These are phyloP conservation scores for Peromyscus maniculatus DNA, from an alignment of 2,113 vertebrate genomes.

Conservation along the genomic window DNA sequence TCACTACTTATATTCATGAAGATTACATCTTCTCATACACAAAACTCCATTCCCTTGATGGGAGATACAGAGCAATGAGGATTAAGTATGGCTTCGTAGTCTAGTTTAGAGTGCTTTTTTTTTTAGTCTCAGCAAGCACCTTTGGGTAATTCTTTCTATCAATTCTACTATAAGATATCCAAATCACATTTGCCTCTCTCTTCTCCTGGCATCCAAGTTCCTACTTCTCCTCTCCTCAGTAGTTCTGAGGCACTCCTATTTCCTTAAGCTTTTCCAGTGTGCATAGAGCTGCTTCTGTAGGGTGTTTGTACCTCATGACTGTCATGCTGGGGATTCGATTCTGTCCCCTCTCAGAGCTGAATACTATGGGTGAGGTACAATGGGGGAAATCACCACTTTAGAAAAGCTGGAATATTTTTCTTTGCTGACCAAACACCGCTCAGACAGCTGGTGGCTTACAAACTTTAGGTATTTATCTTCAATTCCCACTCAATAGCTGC, in stretches of 20 bases:
- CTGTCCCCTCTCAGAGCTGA: background rate
- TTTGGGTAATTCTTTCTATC: conserved; percentile 24
- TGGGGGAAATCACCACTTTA: background rate
- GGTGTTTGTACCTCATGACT: background rate
- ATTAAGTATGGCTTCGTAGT: conserved; percentile 50
- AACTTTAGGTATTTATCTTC: background rate
- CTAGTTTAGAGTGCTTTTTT: conserved; percentile 29
- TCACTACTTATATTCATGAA: conserved; percentile 38
- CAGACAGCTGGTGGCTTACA: background rate
- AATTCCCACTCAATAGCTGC: background rate
- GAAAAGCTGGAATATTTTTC: background rate
- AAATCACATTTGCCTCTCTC: background rate
- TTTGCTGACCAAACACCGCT: background rate
- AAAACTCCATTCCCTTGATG: background rate
- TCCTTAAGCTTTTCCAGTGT: background rate
- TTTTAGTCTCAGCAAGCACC: background rate
- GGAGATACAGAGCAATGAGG: conserved; percentile 19
- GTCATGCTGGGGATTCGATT: background rate
- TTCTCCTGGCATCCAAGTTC: background rate
- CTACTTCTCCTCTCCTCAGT: background rate
- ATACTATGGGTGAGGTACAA: background rate
- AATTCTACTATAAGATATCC: background rate
- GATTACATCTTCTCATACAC: background rate
- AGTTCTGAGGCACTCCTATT: background rate
- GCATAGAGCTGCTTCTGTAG: background rate